Evolutionary conservation across 2,888 invertebrate genomes (phyloP), one percentile per base, ranked within the genome.

Genomic region (Ophion ventricosus): DNA sequence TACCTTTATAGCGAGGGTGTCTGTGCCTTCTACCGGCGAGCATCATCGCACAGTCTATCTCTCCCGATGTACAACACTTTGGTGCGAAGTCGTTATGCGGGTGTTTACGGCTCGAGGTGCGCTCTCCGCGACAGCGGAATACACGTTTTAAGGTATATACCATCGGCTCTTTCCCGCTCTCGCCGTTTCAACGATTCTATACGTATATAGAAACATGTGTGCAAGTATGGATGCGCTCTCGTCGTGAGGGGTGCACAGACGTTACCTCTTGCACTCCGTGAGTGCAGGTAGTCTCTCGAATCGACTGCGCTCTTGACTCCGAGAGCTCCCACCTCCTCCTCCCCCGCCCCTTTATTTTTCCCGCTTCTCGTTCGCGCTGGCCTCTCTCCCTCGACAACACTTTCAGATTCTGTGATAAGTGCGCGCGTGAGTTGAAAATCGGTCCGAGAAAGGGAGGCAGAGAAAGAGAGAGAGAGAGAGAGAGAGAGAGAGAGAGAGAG

Each of bases 321-420:
- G 49, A 80, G 76, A 69, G 77, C 56, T 25, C 67, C 56, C 29
- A n/a, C n/a, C 25, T 20, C 20, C 8, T 61, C 63, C 49, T n/a
- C 59, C 57, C 61, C 63, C 49, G 14, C 59, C 57, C 61, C 73
- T 49, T 29, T 67, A 20, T 59, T 57, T 43, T 57, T 35, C 67
- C 26, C 7, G 35, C 35, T 35, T 49, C 14, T 17, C 14, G 3
- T 4, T 17, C 14, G 3, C 49, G 14, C 14, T 17, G 49, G 17
- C 14, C 73, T 35, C 67, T 43, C 63, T 25, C 11, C 75, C 84
- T 79, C 70, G 82, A 85, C 80, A 85, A 87, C 87, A 88, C 89
- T 88, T 86, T 87, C 87, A 88, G 90, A 91, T 90, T 87, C 90
- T 89, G 90, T 90, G 92, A 92, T 92, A 90, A 90, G 89, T 88